Base-by-base conservation (phyloP, 2,797 vertebrate species). In the Tauraco hartlaubi region DNA sequence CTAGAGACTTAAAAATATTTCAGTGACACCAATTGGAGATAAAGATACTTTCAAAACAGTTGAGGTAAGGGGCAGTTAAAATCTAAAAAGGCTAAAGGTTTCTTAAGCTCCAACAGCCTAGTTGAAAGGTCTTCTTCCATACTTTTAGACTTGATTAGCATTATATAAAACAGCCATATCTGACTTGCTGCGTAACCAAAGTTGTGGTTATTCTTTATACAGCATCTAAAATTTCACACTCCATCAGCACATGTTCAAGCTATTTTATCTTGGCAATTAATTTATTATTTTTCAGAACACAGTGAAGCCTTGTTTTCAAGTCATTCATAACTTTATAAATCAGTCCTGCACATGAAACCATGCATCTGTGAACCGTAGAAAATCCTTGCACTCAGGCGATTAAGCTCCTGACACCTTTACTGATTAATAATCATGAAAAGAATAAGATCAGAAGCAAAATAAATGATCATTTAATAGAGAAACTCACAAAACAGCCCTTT, bases 241-340 rank as follows among this genome's bases (percentile, higher is more conserved):
- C 98, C 98, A 99, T 99, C 99, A 99, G 98, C 99, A 98, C 98
- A 98, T 98, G 99, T 98, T 98, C 98, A 98, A 98, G 98, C 99
- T 98, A 99, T 99, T 99, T 99, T 99, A 99, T 99, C 99, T 99
- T 99, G 98, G 99, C 99, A 98, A 98, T 98, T 99, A 99, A 99
- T 99, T 99, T 99, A 99, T 99, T 99, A 98, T 99, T 98, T 98
- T 98, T 98, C 97, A 98, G 98, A 98, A 98, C 98, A 98, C 97
- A 97, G 97, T 97, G 96, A 98, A 98, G 97, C 97, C 98, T 98
- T 98, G 98, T 98, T 99, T 99, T 99, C 97, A 99, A 98, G 98
- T 99, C 99, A 99, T 99, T 99, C 99, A 99, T 99, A 98, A 98
- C 99, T 99, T 99, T 99, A 99, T 99, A 99, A 99, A 99, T 99